Base-by-base conservation (phyloP, 2,888 invertebrate genomes). In the Phyllotreta cruciferae region DNA sequence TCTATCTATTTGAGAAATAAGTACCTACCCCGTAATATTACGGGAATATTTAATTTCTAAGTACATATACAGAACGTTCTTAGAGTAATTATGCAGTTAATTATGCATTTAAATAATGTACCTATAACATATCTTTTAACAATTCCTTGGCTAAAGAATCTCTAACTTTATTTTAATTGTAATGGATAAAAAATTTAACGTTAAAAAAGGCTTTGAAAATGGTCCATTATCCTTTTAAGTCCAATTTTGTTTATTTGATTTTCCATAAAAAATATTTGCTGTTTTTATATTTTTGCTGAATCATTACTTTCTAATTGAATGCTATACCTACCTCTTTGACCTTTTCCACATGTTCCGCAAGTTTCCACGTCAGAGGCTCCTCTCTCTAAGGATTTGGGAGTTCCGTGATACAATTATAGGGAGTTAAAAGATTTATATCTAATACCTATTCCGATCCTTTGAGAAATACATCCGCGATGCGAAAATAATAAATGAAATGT, bases 321-420 rank as follows among this genome's bases (percentile, higher is more conserved):
- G 69, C 56, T 62, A 62, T 45, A 66, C 62, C 53, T 45, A 66
- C 62, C 53, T 65, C 36, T 62, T 62, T 56, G 56, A 62, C 56
- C 56, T 56, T 62, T 64, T 63, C 41, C 57, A 52, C 36, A 11
- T 60, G 52, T 60, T 60, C 37, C 44, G 9, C 60, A 60, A 37
- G 66, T 68, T 68, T 70, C 45, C 55, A 50, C 58, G 41, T 56
- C 63, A 64, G 63, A 44, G 61, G 24, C 24, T 24, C 64, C 39
- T 52, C 52, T 68, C 72, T 69, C 71, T 38, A 54, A 65, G 69
- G 61, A 57, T 41, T 54, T 14, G 53, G 24, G 9, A 41, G 69
- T 67, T 24, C 72, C 74, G 74, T 74, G 74, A 74, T 74, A 67
- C 73, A 74, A 73, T 74, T 71, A 73, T 70, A 68, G 66, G 63